These are phyloP conservation scores for Germaria angustata DNA, from an alignment of 2,888 invertebrate species.

Conservation along the genomic window DNA sequence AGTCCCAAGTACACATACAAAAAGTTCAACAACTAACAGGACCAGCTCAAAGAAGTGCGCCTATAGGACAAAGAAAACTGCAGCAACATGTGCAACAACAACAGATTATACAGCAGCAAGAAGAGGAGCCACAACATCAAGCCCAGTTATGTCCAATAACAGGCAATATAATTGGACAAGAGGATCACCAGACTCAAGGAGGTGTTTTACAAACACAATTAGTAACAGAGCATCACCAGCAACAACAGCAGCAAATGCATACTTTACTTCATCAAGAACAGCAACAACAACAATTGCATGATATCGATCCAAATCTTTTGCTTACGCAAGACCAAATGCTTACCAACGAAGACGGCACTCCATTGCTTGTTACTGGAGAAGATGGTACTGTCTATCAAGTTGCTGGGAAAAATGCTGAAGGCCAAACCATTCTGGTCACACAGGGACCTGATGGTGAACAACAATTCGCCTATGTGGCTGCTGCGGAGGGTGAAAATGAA, in stretches of 20 bases:
- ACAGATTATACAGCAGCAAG: conserved; percentile 69
- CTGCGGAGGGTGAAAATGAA: conserved; percentile 82
- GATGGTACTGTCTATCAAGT: conserved; percentile 86
- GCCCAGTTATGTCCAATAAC: conserved; percentile 86
- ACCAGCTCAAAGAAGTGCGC: conserved; percentile 74
- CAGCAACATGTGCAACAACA: conserved; percentile 70
- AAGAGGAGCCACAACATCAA: conserved; percentile 69
- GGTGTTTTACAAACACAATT: conserved; percentile 71
- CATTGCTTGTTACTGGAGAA: conserved; percentile 90
- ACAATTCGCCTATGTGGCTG: conserved; percentile 85
- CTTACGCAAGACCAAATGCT: conserved; percentile 77
- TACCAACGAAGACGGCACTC: conserved; percentile 83
- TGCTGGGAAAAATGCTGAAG: conserved; percentile 89
- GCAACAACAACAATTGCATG: conserved; percentile 73
- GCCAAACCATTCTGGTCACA: conserved; percentile 87
- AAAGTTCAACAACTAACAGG: conserved; percentile 82
- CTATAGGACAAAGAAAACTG: conserved; percentile 55
- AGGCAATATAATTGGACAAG: conserved; percentile 82
- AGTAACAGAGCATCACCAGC: conserved; percentile 72
- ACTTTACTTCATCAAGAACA: conserved; percentile 66
- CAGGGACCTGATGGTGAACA: conserved; percentile 89
- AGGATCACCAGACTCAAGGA: conserved; percentile 79
- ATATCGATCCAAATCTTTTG: conserved; percentile 73
- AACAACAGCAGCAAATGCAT: conserved; percentile 74
- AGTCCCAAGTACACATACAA: conserved; percentile 73